phyloP scores from a whole-genome alignment of 2,888 invertebrate genomes.

The Eristalis pertinax region DNA sequence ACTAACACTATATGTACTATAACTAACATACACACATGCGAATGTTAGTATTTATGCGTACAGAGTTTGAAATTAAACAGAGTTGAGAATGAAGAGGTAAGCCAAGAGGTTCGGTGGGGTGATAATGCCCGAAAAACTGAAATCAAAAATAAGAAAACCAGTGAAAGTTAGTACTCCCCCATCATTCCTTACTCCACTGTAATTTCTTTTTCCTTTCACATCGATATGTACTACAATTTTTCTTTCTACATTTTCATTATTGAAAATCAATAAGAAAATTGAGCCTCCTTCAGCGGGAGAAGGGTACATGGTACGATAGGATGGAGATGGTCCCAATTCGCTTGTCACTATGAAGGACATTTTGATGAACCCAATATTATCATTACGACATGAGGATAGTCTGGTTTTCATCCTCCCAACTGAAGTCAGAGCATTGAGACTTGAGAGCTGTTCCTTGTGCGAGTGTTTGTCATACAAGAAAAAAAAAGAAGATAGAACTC shows the following conservation, averaged over 20 bases:
- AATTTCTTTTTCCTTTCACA: conserved; percentile 31
- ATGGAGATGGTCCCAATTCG: background rate
- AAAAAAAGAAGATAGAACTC: conserved; percentile 27
- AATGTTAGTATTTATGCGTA: background rate
- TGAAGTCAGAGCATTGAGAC: background rate
- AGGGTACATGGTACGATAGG: conserved; percentile 2
- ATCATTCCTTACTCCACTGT: background rate
- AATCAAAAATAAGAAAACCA: conserved; percentile 51
- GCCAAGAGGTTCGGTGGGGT: conserved; percentile 55
- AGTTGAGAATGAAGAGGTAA: conserved; percentile 14
- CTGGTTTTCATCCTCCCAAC: conserved; percentile 30
- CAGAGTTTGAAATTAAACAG: conserved; percentile 59
- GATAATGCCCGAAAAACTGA: conserved; percentile 36
- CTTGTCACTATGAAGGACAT: conserved; percentile 48
- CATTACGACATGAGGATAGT: conserved; percentile 36
- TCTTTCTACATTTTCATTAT: conserved; percentile 43
- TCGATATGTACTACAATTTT: conserved; percentile 14
- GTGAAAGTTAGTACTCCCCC: background rate
- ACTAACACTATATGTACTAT: conserved; percentile 37
- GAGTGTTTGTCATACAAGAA: conserved; percentile 2
- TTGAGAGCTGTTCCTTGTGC: background rate
- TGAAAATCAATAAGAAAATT: conserved; percentile 66
- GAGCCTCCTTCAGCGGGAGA: background rate
- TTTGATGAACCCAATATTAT: conserved; percentile 62
- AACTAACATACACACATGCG: background rate